Evolutionary conservation across 2,797 vertebrate genomes (phyloP), one percentile per base, ranked within the genome.

Genomic region (Pangasius djambal): DNA sequence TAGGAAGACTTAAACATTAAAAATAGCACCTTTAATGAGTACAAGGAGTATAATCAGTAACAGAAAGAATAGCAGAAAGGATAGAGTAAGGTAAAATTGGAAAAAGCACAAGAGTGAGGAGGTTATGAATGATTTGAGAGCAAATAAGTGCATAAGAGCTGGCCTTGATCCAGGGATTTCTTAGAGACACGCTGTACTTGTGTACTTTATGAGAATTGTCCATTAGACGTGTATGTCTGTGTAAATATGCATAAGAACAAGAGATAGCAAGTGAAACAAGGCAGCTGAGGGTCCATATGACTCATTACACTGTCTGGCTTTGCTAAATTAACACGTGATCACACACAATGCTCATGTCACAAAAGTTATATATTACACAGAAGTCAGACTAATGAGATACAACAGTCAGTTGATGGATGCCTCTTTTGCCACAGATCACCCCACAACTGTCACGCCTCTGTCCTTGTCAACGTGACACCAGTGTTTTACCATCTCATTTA

Each of bases 351-450:
- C n/a, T 75, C 52, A 50, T 20, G 22, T 77, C 31, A n/a, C 25
- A 85, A 63, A 20, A 25, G 40, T 75, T 50, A 28, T 52, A 34
- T 77, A 70, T 88, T 34, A 37, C 8, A n/a, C 59, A 52, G 57
- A 48, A 50, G 50, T 83, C 65, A 61, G 82, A 88, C 34, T 13
- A 77, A 78, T 77, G 70, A 67, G 20, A 77, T 85, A 13, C 34
- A 86, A 25, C 69, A 13, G 25, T 31, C 22, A 57, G 10, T 75
- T 59, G 48, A 69, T 87, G 81, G 84, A 74, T n/a, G 70, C n/a
- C 67, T 72, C 13, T 89, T 83, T 55, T 77, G 48, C 18, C 34
- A 63, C 74, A 40, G 48, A 25, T 52, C 75, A 81, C 0, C 40
- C 44, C 18, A 16, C 4, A 22, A 81, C 52, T n/a, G 7, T 83